Conservation (phyloP, 2,888 invertebrate genomes). For the Eilema caniola region DNA sequence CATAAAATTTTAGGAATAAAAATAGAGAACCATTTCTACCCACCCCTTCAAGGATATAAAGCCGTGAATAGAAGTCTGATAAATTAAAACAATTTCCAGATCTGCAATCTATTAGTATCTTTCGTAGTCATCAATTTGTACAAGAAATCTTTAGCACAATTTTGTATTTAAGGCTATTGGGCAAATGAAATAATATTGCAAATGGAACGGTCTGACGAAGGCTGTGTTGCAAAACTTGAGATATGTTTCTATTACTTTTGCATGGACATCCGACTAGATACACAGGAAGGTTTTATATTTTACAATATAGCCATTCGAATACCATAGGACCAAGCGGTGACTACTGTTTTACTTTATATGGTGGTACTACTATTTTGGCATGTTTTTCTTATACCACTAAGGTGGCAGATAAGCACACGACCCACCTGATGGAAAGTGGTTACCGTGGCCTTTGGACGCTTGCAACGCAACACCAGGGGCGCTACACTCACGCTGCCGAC, state of each 20-base stretch:
- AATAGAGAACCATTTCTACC: no score
- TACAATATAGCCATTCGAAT: neutral
- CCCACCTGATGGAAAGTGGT: no score
- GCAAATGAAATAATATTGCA: conserved; percentile 38
- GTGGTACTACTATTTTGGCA: no score
- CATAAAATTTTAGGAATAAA: no score
- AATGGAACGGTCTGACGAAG: conserved; percentile 49
- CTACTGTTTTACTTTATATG: no score
- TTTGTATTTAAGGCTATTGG: conserved; percentile 20
- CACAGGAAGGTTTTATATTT: conserved; percentile 32
- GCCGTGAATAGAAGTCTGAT: neutral
- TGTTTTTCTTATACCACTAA: no score
- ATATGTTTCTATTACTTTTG: conserved; percentile 25
- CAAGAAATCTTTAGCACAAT: conserved; percentile 10
- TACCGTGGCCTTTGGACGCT: no score
- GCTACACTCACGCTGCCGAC: no score
- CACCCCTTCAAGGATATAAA: neutral
- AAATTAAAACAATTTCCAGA: neutral
- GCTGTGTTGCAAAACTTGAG: conserved; percentile 37
- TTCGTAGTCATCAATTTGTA: conserved; percentile 9
- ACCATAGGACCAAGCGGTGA: neutral
- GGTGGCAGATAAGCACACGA: no score
- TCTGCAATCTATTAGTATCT: neutral
- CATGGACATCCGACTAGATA: conserved; percentile 24
- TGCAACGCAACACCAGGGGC: no score